phyloP scores from a whole-genome alignment of 2,113 vertebrate species.

The Lutjanus erythropterus region DNA sequence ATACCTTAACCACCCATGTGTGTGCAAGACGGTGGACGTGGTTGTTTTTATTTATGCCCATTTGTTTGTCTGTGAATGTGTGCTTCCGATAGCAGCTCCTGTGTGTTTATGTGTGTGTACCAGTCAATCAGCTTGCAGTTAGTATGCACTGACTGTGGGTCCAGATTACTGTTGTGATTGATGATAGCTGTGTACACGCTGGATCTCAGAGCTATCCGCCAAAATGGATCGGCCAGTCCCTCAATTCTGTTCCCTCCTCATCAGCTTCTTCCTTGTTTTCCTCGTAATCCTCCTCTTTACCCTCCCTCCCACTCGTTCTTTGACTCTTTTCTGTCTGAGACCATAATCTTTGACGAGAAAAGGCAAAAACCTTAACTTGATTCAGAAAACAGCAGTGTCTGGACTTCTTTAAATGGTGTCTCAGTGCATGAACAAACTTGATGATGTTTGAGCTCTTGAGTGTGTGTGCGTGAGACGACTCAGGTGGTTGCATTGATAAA shows the following conservation, averaged over 20 bases:
- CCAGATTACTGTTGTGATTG: slow-evolving; percentile 59
- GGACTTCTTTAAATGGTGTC: background rate
- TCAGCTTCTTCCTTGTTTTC: slow-evolving; percentile 23
- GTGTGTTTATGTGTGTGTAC: background rate
- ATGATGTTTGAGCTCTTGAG: background rate
- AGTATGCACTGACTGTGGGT: slow-evolving; percentile 30
- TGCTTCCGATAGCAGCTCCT: no score
- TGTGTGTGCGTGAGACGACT: background rate
- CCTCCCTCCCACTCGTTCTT: background rate
- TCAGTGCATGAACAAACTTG: background rate
- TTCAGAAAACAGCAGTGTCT: background rate
- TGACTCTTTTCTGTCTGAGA: background rate
- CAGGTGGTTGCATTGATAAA: background rate
- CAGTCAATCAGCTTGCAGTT: slow-evolving; percentile 29
- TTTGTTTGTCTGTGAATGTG: background rate
- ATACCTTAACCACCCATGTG: slow-evolving; percentile 16
- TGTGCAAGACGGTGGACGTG: background rate
- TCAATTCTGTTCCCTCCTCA: slow-evolving; percentile 25
- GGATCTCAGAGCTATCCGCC: slow-evolving; percentile 32
- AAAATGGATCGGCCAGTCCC: slow-evolving; percentile 29
- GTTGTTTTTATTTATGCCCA: slow-evolving; percentile 23
- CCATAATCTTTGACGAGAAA: background rate
- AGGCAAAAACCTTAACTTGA: background rate
- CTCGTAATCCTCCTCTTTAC: slow-evolving; percentile 8
- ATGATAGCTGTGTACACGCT: slow-evolving; percentile 34